Conservation (phyloP, 2,113 vertebrate species). For the Zosterops lateralis region DNA sequence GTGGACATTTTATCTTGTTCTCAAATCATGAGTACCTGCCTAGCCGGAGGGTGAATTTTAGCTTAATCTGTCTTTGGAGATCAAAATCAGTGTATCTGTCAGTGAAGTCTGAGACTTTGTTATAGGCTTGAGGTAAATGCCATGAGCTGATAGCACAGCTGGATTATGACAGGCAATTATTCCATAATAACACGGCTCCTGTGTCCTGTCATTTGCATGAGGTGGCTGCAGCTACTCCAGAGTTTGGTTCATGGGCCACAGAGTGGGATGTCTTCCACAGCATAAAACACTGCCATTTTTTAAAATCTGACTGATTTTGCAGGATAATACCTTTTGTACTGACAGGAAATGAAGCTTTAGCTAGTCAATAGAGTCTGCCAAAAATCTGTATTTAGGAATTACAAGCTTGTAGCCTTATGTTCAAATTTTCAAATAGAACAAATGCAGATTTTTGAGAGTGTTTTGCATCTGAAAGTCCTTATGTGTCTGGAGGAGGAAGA, state of each 20-base stretch:
- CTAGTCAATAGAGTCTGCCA: not conserved
- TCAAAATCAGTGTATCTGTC: not conserved
- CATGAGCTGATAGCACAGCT: not conserved
- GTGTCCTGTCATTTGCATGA: accelerated
- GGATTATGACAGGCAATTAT: not conserved
- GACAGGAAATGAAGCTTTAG: not conserved
- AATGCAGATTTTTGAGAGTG: not conserved
- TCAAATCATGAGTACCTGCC: not conserved
- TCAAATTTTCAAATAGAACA: not conserved
- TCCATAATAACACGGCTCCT: not conserved
- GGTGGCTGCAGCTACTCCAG: not conserved
- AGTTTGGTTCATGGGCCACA: accelerated
- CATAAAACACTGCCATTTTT: not conserved
- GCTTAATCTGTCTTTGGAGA: not conserved
- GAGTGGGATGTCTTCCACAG: not conserved
- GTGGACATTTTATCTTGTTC: not conserved
- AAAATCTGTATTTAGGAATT: not conserved
- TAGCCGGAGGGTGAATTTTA: not conserved
- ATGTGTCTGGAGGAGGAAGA: not conserved
- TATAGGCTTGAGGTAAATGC: not conserved
- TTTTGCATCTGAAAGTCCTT: not conserved
- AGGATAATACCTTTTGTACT: not conserved
- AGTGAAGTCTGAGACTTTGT: not conserved
- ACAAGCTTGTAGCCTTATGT: not conserved
- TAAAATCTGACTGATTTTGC: not conserved